These are phyloP conservation scores for Noctuana brunneofusca DNA, from an alignment of 2,888 invertebrate species.

Conservation along the genomic window DNA sequence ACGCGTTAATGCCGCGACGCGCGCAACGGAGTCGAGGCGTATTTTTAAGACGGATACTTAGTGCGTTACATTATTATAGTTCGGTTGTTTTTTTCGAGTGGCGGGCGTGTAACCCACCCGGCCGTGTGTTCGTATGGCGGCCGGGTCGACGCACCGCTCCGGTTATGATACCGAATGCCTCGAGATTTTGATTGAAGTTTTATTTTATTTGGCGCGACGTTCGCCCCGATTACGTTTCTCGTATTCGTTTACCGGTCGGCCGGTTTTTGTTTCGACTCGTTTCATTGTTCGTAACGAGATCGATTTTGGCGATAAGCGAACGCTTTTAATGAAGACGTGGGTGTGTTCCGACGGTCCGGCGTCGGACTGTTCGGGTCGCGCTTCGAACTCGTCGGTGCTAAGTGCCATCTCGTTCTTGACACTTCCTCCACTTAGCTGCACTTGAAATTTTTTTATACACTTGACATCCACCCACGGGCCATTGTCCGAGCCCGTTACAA, in stretches of 20 bases:
- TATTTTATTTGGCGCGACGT: slow-evolving; percentile 77
- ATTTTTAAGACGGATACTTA: slow-evolving; percentile 81
- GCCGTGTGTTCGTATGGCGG: slow-evolving; percentile 60
- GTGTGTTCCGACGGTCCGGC: slow-evolving; percentile 54
- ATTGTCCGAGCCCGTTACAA: slow-evolving; percentile 31
- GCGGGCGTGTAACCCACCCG: slow-evolving; percentile 73
- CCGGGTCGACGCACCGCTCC: slow-evolving; percentile 76
- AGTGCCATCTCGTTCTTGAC: slow-evolving; percentile 1
- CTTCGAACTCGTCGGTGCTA: too few relatives aligned
- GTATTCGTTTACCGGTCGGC: slow-evolving; percentile 75
- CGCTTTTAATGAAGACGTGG: slow-evolving; percentile 78
- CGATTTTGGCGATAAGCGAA: slow-evolving; percentile 74
- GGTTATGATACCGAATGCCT: slow-evolving; percentile 79
- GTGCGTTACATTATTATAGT: slow-evolving; percentile 80
- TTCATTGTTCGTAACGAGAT: slow-evolving; percentile 80
- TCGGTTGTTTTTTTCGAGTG: slow-evolving; percentile 72
- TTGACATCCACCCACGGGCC: slow-evolving; percentile 18
- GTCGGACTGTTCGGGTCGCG: slow-evolving; percentile 4
- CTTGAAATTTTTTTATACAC: slow-evolving; percentile 22
- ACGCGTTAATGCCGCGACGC: too few relatives aligned
- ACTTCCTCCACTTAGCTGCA: slow-evolving; percentile 23
- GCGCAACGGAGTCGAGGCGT: slow-evolving; percentile 73
- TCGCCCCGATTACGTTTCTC: slow-evolving; percentile 76
- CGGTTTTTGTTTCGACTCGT: slow-evolving; percentile 78
- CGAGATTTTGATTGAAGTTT: slow-evolving; percentile 81